Evolutionary conservation across 2,113 vertebrate species (phyloP).

Genomic region (Chrysemys picta): DNA sequence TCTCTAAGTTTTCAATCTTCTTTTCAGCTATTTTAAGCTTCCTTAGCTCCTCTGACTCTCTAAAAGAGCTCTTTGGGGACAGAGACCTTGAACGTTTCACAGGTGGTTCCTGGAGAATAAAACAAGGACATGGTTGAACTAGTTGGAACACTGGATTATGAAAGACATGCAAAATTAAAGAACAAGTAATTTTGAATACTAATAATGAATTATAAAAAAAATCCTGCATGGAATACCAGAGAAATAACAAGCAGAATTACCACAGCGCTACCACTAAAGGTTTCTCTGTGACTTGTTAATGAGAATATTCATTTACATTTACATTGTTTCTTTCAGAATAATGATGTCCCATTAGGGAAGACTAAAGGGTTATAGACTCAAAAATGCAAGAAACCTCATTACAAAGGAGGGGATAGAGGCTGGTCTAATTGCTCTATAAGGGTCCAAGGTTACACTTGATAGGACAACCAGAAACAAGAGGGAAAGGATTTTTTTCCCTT

Average conservation of each 20-base stretch:
- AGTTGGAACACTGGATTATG: conserved; percentile 85
- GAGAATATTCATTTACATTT: conserved; percentile 99
- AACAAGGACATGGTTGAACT: conserved; percentile 88
- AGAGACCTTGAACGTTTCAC: conserved; percentile 94
- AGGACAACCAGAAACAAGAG: conserved; percentile 98
- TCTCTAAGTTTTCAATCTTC: conserved; percentile 87
- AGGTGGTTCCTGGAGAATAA: conserved; percentile 89
- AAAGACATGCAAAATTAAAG: conserved; percentile 94
- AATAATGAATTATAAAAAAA: conserved; percentile 94
- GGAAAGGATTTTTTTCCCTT: conserved; percentile 90
- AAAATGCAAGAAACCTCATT: conserved; percentile 99
- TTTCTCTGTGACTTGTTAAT: conserved; percentile 99
- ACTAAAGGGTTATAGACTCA: conserved; percentile 99
- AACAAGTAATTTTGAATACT: conserved; percentile 93
- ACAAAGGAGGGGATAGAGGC: conserved; percentile 99
- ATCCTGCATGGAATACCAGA: conserved; percentile 88
- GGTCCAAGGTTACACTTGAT: conserved; percentile 99
- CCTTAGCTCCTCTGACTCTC: conserved; percentile 75
- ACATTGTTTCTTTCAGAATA: conserved; percentile 99
- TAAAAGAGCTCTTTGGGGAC: conserved; percentile 87
- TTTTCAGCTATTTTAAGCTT: conserved; percentile 81
- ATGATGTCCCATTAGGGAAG: conserved; percentile 99
- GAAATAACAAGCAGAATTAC: conserved; percentile 94
- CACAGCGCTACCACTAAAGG: conserved; percentile 90
- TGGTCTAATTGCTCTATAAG: conserved; percentile 99